These are phyloP conservation scores for Drosophila subobscura DNA, from an alignment of 1,140 invertebrate genomes.

Conservation along the genomic window DNA sequence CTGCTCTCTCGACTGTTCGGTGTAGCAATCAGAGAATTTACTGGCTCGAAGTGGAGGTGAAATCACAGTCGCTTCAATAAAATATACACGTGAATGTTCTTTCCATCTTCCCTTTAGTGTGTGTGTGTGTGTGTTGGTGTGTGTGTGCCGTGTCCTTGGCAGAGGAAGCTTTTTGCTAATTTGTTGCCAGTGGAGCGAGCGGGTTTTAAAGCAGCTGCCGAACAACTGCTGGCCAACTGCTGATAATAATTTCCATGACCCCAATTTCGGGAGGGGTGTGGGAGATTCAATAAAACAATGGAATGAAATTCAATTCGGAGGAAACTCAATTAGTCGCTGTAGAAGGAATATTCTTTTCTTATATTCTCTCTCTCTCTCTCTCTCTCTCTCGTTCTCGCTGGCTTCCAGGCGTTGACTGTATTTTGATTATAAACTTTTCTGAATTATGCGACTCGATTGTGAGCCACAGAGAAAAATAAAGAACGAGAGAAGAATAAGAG, in stretches of 20 bases:
- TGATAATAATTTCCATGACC: constrained; percentile 34
- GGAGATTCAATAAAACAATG: constrained; percentile 17
- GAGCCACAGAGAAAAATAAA: constrained; percentile 11
- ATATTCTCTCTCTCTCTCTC: neutral
- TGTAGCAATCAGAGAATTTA: constrained; percentile 61
- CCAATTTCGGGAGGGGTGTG: neutral
- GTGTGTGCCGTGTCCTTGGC: constrained; percentile 22
- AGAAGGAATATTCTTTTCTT: constrained; percentile 1
- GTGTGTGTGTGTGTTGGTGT: too few species aligned
- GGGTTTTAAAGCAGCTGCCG: constrained; percentile 23
- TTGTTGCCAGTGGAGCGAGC: constrained; percentile 16
- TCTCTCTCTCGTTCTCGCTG: neutral
- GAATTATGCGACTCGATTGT: constrained; percentile 59
- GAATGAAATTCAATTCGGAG: constrained; percentile 19
- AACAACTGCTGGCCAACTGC: constrained; percentile 11
- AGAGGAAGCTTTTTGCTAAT: constrained; percentile 29
- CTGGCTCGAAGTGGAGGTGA: constrained; percentile 43
- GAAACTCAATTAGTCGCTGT: constrained; percentile 65
- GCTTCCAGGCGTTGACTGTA: constrained; percentile 2
- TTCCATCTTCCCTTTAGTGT: constrained; percentile 1
- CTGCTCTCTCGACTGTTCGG: constrained; percentile 8
- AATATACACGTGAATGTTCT: constrained; percentile 59
- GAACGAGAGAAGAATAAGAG: constrained; percentile 27
- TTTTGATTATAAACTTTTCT: constrained; percentile 68
- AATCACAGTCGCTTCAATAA: constrained; percentile 63